Evolutionary conservation across 2,113 vertebrate genomes (phyloP).

Genomic region (Gorsachius goisagi): DNA sequence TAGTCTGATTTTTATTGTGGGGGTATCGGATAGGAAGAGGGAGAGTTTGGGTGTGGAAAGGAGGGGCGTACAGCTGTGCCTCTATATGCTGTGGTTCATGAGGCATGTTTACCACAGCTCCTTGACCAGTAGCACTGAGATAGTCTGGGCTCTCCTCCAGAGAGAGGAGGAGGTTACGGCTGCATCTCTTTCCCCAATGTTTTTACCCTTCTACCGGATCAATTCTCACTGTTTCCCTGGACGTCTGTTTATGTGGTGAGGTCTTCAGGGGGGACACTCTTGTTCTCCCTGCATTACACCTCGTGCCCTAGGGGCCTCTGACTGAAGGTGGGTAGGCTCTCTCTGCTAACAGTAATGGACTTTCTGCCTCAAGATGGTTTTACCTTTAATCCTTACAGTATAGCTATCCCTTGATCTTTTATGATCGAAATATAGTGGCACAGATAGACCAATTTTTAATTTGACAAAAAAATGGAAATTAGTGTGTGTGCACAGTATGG

Average conservation of each 20-base stretch:
- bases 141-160: background rate
- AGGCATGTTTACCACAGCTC: background rate
- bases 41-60: background rate
- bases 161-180: background rate
- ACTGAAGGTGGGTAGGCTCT: background rate
- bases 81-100: background rate
- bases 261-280: background rate
- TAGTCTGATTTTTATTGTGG: background rate
- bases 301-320: background rate
- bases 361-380: background rate
- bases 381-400: background rate
- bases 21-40: background rate
- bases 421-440: background rate
- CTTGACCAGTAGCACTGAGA: background rate
- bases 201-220: background rate
- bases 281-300: background rate
- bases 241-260: background rate
- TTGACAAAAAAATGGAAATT: background rate
- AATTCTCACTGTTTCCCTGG: background rate
- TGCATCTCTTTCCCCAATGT: background rate
- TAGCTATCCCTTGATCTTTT: background rate
- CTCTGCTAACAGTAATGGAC: background rate
- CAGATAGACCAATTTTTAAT: background rate
- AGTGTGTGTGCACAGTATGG: background rate
- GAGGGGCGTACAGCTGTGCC: accelerated